These are phyloP conservation scores for Helicorthomorpha holstii DNA, from an alignment of 1,140 invertebrate species.

Conservation along the genomic window DNA sequence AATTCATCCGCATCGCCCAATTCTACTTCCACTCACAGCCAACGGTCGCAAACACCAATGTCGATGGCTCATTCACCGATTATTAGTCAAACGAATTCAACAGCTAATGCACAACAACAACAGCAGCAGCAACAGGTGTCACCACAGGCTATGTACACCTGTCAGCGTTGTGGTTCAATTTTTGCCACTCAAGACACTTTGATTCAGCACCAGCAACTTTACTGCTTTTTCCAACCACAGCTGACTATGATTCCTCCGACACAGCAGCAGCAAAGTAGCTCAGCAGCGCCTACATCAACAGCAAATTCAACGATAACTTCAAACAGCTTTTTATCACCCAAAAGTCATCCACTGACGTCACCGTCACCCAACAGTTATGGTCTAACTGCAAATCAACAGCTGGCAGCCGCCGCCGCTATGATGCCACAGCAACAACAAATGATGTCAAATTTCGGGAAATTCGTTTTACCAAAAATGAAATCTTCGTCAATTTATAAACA, in stretches of 20 bases:
- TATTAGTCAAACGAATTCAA: slow-evolving; percentile 15
- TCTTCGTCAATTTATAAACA: slow-evolving; percentile 77
- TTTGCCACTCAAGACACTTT: slow-evolving; percentile 64
- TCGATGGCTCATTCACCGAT: slow-evolving; percentile 11
- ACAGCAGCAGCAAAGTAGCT: slow-evolving; percentile 5
- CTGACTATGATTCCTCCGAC: slow-evolving; percentile 35
- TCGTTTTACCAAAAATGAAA: slow-evolving; percentile 36
- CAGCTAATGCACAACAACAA: slow-evolving; percentile 7
- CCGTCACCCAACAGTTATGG: slow-evolving; percentile 1
- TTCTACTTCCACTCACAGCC: not conserved
- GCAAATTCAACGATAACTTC: slow-evolving; percentile 14
- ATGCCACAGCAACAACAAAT: slow-evolving; percentile 6
- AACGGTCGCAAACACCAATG: not conserved
- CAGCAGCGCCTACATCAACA: slow-evolving; percentile 18
- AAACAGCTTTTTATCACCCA: slow-evolving; percentile 7
- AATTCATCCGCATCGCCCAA: not conserved
- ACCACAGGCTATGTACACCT: slow-evolving; percentile 33
- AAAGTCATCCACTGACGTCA: slow-evolving; percentile 8
- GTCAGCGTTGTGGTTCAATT: slow-evolving; percentile 55
- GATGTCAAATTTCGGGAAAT: slow-evolving; percentile 9
- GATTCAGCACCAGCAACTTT: slow-evolving; percentile 60
- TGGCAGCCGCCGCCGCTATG: slow-evolving; percentile 2
- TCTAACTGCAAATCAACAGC: slow-evolving; percentile 5
- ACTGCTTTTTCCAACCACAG: slow-evolving; percentile 52
- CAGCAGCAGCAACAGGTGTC: slow-evolving; percentile 14